Conservation (phyloP, 2,797 vertebrate genomes). For the Tapera naevia region DNA sequence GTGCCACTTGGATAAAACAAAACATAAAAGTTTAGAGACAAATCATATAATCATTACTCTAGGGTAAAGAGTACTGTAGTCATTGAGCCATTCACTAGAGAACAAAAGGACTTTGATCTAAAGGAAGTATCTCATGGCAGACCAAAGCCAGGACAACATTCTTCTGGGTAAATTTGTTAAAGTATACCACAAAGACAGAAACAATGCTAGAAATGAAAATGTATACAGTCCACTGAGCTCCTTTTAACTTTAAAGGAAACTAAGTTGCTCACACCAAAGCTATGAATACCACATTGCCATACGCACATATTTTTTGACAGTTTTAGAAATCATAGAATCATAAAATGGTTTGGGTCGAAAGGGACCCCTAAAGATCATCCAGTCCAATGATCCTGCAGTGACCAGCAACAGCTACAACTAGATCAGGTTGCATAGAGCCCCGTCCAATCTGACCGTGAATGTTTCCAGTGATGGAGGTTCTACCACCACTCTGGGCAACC, state of each 20-base stretch:
- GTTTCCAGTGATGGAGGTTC: too few species aligned
- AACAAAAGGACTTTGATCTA: background rate
- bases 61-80: background rate
- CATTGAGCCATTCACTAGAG: background rate
- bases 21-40: background rate
- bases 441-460: too few species aligned
- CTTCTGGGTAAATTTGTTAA: background rate
- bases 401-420: too few species aligned
- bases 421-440: too few species aligned
- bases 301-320: background rate
- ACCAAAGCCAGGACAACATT: background rate
- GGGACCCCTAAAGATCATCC: too few species aligned
- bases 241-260: background rate
- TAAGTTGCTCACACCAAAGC: background rate
- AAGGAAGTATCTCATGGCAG: background rate
- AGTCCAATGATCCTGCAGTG: too few species aligned
- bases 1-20: background rate
- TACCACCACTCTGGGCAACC: too few species aligned
- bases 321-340: background rate
- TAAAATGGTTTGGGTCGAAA: too few species aligned
- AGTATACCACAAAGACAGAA: background rate
- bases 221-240: background rate
- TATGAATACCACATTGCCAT: background rate
- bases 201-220: background rate
- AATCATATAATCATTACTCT: background rate